These are phyloP conservation scores for Eristalis pertinax DNA, from an alignment of 2,888 invertebrate genomes.

Conservation along the genomic window DNA sequence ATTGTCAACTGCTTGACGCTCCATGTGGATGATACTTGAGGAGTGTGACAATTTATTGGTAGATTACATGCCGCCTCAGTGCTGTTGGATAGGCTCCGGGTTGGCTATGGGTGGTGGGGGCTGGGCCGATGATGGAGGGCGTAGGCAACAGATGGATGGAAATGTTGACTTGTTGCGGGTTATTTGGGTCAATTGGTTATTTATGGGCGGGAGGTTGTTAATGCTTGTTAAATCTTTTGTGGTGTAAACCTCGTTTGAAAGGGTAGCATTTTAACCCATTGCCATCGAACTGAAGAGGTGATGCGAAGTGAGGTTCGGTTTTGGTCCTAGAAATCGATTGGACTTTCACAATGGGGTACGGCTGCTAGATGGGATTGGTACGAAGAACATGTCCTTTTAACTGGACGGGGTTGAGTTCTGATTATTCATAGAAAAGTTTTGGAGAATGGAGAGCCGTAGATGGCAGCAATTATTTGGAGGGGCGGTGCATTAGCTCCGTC, in stretches of 20 bases:
- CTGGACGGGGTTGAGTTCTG: no score
- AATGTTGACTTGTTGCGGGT: constrained; percentile 21
- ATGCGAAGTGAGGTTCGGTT: not conserved
- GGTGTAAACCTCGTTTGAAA: not conserved
- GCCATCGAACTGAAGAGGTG: not conserved
- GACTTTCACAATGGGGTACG: no score
- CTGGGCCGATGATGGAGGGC: not conserved
- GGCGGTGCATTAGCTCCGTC: no score
- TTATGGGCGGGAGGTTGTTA: constrained; percentile 10
- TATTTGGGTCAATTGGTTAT: constrained; percentile 47
- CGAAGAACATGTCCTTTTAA: no score
- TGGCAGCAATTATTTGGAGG: no score
- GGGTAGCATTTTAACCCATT: not conserved
- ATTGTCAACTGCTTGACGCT: constrained; percentile 9
- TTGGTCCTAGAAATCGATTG: not conserved
- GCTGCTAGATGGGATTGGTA: no score
- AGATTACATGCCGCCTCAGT: constrained; percentile 17
- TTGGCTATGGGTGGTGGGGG: not conserved
- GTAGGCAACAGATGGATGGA: not conserved
- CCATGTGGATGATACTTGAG: constrained; percentile 38
- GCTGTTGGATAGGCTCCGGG: not conserved
- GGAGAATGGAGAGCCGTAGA: no score
- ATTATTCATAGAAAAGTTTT: no score
- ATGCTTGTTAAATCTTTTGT: not conserved
- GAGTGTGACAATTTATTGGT: constrained; percentile 55